Percentiles rank a stretch among this genome's conserved stretches.
Conservation (phyloP, 1,140 invertebrate species). For the Amyelois transitella region DNA sequence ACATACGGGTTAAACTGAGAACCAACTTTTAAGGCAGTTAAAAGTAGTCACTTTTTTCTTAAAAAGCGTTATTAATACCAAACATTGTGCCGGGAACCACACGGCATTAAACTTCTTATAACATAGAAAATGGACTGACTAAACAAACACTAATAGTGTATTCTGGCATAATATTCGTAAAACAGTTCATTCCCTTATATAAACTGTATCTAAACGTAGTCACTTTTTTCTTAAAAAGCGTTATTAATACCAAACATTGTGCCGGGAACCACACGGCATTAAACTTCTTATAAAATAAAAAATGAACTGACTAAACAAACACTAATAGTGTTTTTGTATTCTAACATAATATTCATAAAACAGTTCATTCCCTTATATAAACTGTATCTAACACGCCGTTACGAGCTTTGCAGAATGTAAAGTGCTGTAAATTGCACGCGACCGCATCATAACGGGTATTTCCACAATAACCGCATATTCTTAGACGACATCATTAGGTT, state of each 20-base stretch:
- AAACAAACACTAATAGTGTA: neutral
- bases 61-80: too few species aligned
- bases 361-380: constrained; percentile 36
- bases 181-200: constrained; percentile 33
- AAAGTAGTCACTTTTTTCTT: too few species aligned
- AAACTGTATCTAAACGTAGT: too few species aligned
- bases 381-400: constrained; percentile 27
- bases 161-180: constrained; percentile 29
- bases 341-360: constrained; percentile 32
- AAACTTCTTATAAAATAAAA: neutral
- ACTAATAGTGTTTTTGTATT: neutral
- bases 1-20: too few species aligned
- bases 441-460: constrained; percentile 20
- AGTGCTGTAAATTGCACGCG: constrained; percentile 35
- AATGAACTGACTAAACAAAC: neutral
- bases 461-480: constrained; percentile 11
- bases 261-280: neutral
- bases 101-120: neutral
- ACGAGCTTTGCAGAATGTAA: constrained; percentile 12
- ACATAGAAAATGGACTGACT: neutral
- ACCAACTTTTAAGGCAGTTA: too few species aligned
- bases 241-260: too few species aligned
- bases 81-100: too few species aligned
- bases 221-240: too few species aligned
- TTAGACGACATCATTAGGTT: neutral